Evolutionary conservation across 2,113 vertebrate species (phyloP), one percentile per base, ranked within the genome.

Genomic region (Lanius ludovicianus): DNA sequence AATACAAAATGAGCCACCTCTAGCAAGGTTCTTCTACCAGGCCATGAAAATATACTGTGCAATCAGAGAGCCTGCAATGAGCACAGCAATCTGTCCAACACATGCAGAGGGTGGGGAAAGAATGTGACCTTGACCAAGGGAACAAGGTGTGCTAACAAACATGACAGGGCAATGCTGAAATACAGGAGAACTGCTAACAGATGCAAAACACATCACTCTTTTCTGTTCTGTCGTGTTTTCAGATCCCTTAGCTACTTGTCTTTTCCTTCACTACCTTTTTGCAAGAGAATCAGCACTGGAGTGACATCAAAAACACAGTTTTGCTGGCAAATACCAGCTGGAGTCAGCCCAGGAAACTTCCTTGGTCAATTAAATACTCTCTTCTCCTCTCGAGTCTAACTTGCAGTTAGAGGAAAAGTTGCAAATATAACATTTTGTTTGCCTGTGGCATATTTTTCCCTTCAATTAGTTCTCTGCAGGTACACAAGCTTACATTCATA

Each of bases 61-160:
- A 65, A 33, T 27, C 50, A 35, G 60, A 94, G 33, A 65, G 81
- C 28, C 31, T 81, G 60, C 62, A 93, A n/a, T 7, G 28, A 65
- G 56, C 73, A 84, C 35, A 71, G 46, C 63, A 87, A 94, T 73
- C 78, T 90, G 56, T 68, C 56, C 84, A 75, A 55, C 73, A 89
- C 15, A 78, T 20, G 77, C 75, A 82, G 42, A 89, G 84, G 52
- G 78, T 87, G 82, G 78, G 86, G 78, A 92, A 95, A 85, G 87
- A 96, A 96, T 75, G 77, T 87, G 90, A 94, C 93, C 93, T 80
- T 95, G 83, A 92, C 84, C 42, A 57, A 71, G 28, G 75, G 88
- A 96, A 96, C 90, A 96, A 92, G 92, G 88, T 96, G 95, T 90
- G 86, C 94, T 96, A 93, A 90, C 56, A 95, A 95, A 89, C 65